Evolutionary conservation across 2,888 invertebrate species (phyloP).

Genomic region (Scaptomyza flava): DNA sequence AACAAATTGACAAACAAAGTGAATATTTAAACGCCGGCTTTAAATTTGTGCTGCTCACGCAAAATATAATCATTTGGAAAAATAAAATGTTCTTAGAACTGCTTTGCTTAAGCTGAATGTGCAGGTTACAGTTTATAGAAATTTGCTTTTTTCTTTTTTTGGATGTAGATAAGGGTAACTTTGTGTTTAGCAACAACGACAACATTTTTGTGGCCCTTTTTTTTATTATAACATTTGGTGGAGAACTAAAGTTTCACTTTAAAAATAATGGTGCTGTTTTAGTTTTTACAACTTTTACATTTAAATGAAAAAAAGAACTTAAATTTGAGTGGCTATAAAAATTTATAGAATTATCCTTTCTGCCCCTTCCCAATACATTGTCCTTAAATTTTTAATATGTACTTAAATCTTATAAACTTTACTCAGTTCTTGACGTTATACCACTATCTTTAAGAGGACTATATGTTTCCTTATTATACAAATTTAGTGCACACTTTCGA

Average conservation of each 20-base stretch:
- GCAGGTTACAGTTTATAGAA: background rate
- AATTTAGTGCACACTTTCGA: no score
- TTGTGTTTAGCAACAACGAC: background rate
- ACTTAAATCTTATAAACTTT: no score
- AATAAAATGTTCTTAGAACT: conserved; percentile 1
- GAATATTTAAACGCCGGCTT: conserved; percentile 27
- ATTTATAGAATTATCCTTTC: background rate
- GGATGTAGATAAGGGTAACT: background rate
- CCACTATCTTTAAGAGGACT: no score
- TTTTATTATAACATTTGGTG: background rate
- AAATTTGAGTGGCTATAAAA: background rate
- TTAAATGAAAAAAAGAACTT: background rate
- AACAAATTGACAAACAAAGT: conserved; percentile 11
- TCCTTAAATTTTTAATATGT: no score
- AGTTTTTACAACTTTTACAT: background rate
- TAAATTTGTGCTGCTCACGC: conserved; percentile 35
- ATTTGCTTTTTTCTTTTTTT: background rate
- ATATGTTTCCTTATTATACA: no score
- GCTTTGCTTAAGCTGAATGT: conserved; percentile 9
- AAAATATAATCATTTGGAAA: conserved; percentile 8
- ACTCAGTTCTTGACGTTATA: no score
- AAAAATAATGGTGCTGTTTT: background rate
- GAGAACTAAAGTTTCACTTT: background rate
- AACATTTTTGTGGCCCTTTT: background rate
- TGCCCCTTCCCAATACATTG: no score